Percentiles rank a stretch among this genome's conserved stretches.
phyloP scores from a whole-genome alignment of 1,140 invertebrate species.

The Cyclina sinensis region DNA sequence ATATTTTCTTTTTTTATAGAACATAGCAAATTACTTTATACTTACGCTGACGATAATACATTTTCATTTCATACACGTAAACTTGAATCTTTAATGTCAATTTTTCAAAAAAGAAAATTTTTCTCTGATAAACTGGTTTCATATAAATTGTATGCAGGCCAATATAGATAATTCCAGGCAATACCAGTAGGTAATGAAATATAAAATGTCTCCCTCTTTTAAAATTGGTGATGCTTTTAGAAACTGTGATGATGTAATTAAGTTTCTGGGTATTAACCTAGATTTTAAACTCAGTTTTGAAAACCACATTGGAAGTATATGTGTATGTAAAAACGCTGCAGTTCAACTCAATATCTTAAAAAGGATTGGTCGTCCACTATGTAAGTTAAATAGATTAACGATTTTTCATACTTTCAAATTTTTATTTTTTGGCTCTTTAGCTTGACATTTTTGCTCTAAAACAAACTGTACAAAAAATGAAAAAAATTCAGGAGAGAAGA shows the following conservation, averaged over 20 bases:
- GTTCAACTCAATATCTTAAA: constrained; percentile 53
- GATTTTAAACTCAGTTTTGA: constrained; percentile 63
- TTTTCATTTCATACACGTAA: too few species aligned
- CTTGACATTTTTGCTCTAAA: neutral
- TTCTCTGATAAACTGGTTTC: constrained; percentile 13
- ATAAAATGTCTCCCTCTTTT: neutral
- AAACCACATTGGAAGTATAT: constrained; percentile 43
- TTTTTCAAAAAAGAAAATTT: too few species aligned
- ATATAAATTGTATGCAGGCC: constrained; percentile 31
- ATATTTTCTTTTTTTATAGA: too few species aligned
- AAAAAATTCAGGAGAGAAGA: constrained; percentile 21
- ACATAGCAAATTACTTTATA: too few species aligned
- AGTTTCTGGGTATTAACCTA: constrained; percentile 51
- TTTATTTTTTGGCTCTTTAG: constrained; percentile 51
- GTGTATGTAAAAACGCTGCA: constrained; percentile 49
- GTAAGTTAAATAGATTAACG: constrained; percentile 40
- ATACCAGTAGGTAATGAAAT: constrained; percentile 16
- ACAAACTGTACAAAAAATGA: constrained; percentile 27
- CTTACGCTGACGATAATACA: too few species aligned
- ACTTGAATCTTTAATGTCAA: too few species aligned
- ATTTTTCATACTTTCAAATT: constrained; percentile 64
- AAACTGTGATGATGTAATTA: constrained; percentile 55
- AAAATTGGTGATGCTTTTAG: constrained; percentile 20
- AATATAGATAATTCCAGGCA: constrained; percentile 57
- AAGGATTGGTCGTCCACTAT: constrained; percentile 40